Base-by-base conservation (phyloP, 1,140 invertebrate genomes). In the Leptoteleia sp. region DNA sequence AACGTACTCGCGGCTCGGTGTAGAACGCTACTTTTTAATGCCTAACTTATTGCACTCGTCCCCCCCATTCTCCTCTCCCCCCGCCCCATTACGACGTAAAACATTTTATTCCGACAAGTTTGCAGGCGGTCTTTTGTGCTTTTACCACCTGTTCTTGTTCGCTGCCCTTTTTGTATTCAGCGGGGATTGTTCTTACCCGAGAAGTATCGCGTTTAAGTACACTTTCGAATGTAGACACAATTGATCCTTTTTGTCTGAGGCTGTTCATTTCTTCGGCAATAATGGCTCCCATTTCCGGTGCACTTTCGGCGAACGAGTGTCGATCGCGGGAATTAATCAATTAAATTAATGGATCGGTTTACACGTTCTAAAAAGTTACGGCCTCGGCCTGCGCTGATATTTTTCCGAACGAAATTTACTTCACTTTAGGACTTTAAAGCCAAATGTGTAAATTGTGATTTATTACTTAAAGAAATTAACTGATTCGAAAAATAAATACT, bases 151-250 rank as follows among this genome's bases (percentile, higher is more conserved):
- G 50, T 31, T 40, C 29, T 37, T 37, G 40, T n/a, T 31, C 19
- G 27, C 19, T 6, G 25, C 9, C 48, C 27, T 67, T 67, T 67
- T 67, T 45, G 48, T 67, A 67, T 67, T 54, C 62, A 54, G 17
- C 22, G 31, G 12, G 27, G 31, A 52, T 54, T 52, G 37, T 55
- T 67, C 62, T 67, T 22, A n/a, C 25, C 19, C 25, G 57, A 50
- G 19, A 45, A 67, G 40, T 52, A 65, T 65, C 48, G 61, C 48
- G 52, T 64, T 65, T 65, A 55, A 67, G 62, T 35, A 67, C 50
- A 67, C 37, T 54, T 67, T 54, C 37, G 25, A 65, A 43, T 52
- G 13, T 47, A 62, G 25, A 37, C n/a, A 45, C 19, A 43, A 67
- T 55, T 67, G 29, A 55, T 45, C 38, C 31, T 45, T 67, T 67